phyloP scores from a whole-genome alignment of 1,140 invertebrate genomes.

The Drosophila arawakana region DNA sequence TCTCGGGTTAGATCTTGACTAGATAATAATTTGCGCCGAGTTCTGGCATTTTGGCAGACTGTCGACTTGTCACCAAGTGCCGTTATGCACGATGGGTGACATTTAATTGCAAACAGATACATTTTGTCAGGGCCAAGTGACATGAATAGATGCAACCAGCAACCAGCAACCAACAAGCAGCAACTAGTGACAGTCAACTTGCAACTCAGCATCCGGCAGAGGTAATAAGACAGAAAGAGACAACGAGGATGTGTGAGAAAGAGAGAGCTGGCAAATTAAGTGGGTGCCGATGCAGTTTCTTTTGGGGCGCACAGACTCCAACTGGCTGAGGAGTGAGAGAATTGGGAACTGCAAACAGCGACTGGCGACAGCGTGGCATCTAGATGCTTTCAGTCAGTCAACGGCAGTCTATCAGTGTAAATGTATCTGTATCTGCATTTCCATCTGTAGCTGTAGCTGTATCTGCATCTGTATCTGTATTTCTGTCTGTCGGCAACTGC shows the following conservation, averaged over 20 bases:
- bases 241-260: slow-evolving; percentile 5
- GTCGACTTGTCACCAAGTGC: slow-evolving; percentile 54
- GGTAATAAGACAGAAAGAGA: slow-evolving; percentile 7
- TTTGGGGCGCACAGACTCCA: slow-evolving; percentile 34
- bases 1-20: slow-evolving; percentile 27
- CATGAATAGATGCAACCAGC: slow-evolving; percentile 51
- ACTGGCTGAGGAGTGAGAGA: background rate
- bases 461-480: slow-evolving; percentile 27
- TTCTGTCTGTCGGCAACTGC: slow-evolving; percentile 33
- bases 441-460: slow-evolving; percentile 27
- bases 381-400: slow-evolving; percentile 28
- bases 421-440: slow-evolving; percentile 22
- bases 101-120: slow-evolving; percentile 80
- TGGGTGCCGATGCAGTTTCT: slow-evolving; percentile 56
- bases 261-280: slow-evolving; percentile 66
- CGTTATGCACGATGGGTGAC: slow-evolving; percentile 55
- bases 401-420: slow-evolving; percentile 26
- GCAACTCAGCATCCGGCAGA: slow-evolving; percentile 40
- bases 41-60: slow-evolving; percentile 48
- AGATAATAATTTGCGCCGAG: slow-evolving; percentile 46
- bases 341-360: slow-evolving; percentile 5
- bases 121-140: slow-evolving; percentile 68
- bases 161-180: background rate
- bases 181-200: slow-evolving; percentile 8
- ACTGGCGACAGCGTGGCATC: slow-evolving; percentile 42